Conservation (phyloP, 2,888 invertebrate species). For the Corbicula japonica region DNA sequence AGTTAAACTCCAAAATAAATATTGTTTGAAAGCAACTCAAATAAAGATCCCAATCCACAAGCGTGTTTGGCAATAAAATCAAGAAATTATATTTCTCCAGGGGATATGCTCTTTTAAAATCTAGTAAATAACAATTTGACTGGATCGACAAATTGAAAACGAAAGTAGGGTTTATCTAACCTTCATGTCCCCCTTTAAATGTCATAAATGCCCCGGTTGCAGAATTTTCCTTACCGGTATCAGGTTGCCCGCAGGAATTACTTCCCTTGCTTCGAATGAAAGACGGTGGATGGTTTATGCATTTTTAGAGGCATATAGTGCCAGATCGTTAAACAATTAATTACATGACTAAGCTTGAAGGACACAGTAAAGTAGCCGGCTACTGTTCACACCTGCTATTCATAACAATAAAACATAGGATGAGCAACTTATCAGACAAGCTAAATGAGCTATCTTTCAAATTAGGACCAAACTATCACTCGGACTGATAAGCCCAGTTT, state of each 20-base stretch:
- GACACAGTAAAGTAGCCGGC: no score
- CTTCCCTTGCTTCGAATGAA: no score
- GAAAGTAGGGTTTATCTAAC: slow-evolving; percentile 10
- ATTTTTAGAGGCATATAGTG: slow-evolving; percentile 3
- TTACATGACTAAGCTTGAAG: no score
- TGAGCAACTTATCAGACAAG: slow-evolving; percentile 21
- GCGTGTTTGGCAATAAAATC: no score
- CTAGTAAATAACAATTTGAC: not conserved
- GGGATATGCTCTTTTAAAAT: not conserved
- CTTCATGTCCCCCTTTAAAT: slow-evolving; percentile 56
- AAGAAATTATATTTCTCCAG: no score
- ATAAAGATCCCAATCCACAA: no score
- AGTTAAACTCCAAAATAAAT: no score
- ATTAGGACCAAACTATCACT: slow-evolving; percentile 47
- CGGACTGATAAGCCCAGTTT: slow-evolving; percentile 42
- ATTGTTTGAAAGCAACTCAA: no score
- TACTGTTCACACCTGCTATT: slow-evolving; percentile 30
- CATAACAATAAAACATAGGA: slow-evolving; percentile 36
- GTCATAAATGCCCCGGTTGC: slow-evolving; percentile 46
- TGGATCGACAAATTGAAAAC: not conserved
- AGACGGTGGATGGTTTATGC: not conserved
- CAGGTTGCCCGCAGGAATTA: slow-evolving; percentile 36
- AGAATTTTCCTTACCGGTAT: slow-evolving; percentile 53
- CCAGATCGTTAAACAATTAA: no score
- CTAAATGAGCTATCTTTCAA: slow-evolving; percentile 44